phyloP scores from a whole-genome alignment of 2,797 vertebrate genomes.

The Melanotaenia pygmaea region DNA sequence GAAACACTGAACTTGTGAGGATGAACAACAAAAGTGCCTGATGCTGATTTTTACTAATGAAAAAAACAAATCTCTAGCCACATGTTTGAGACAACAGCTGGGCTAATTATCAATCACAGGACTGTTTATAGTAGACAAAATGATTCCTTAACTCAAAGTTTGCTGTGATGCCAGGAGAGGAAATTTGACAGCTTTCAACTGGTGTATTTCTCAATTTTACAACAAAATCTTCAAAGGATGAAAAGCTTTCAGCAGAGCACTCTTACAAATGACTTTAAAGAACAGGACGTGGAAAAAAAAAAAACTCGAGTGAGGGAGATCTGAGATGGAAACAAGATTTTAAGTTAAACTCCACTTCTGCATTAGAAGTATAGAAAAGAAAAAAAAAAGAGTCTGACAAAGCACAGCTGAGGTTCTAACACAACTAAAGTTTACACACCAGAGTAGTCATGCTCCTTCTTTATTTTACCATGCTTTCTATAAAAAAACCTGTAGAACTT shows the following conservation, averaged over 20 bases:
- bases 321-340: slow-evolving; percentile 51
- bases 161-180: slow-evolving; percentile 20
- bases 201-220: slow-evolving; percentile 45
- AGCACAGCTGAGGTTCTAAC: slow-evolving; percentile 42
- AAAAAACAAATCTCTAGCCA: slow-evolving; percentile 23
- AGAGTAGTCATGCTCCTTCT: slow-evolving; percentile 3
- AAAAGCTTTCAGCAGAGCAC: slow-evolving; percentile 58
- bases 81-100: slow-evolving; percentile 44
- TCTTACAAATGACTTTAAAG: slow-evolving; percentile 57
- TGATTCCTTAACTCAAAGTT: slow-evolving; percentile 20
- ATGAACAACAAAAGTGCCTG: slow-evolving; percentile 24
- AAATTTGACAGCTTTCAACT: slow-evolving; percentile 41
- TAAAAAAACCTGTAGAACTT: slow-evolving; percentile 6
- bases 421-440: slow-evolving; percentile 15
- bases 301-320: slow-evolving; percentile 41
- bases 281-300: slow-evolving; percentile 25
- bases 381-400: slow-evolving; percentile 19
- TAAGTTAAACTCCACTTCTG: slow-evolving; percentile 38
- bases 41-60: neutral
- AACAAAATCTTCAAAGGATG: slow-evolving; percentile 49
- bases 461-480: slow-evolving; percentile 12
- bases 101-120: slow-evolving; percentile 24
- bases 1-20: slow-evolving; percentile 4
- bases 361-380: slow-evolving; percentile 14
- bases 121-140: slow-evolving; percentile 28